Percentiles rank a stretch among this genome's conserved stretches.
These are phyloP conservation scores for Elgaria multicarinata DNA, from an alignment of 2,113 vertebrate species.

Conservation along the genomic window DNA sequence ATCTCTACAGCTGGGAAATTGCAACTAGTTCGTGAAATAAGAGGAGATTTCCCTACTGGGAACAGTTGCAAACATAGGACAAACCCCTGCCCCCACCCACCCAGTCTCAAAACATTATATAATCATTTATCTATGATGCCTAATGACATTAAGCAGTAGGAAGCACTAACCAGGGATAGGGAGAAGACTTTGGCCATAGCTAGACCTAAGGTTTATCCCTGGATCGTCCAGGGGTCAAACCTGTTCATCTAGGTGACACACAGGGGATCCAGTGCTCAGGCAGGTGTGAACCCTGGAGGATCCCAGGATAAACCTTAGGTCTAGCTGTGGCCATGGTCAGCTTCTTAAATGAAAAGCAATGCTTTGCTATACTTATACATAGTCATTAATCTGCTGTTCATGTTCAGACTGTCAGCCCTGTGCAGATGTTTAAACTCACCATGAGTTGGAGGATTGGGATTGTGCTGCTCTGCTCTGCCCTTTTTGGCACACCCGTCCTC, in stretches of 20 bases:
- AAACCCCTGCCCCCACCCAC: no score
- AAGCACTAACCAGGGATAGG: not conserved
- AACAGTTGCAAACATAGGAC: not conserved
- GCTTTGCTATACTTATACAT: not conserved
- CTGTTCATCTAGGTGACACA: no score
- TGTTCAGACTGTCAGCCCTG: not conserved
- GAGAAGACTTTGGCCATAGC: no score
- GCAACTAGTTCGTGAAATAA: not conserved
- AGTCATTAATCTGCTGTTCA: not conserved
- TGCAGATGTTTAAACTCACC: not conserved
- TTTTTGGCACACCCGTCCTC: no score
- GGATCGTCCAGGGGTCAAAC: no score
- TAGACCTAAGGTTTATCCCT: no score
- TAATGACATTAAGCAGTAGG: conserved; percentile 9
- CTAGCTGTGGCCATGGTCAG: not conserved
- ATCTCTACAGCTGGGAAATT: conserved; percentile 2
- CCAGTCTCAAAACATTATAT: not conserved
- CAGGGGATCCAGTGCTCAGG: no score
- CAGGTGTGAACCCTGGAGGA: no score
- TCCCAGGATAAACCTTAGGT: no score
- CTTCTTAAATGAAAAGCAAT: not conserved
- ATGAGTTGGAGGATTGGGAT: not conserved
- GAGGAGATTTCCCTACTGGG: conserved; percentile 26
- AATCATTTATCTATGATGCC: not conserved
- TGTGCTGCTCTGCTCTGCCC: no score